Percentiles rank a stretch among this genome's conserved stretches.
These are phyloP conservation scores for Biston betularia DNA, from an alignment of 2,888 invertebrate species.

Conservation along the genomic window DNA sequence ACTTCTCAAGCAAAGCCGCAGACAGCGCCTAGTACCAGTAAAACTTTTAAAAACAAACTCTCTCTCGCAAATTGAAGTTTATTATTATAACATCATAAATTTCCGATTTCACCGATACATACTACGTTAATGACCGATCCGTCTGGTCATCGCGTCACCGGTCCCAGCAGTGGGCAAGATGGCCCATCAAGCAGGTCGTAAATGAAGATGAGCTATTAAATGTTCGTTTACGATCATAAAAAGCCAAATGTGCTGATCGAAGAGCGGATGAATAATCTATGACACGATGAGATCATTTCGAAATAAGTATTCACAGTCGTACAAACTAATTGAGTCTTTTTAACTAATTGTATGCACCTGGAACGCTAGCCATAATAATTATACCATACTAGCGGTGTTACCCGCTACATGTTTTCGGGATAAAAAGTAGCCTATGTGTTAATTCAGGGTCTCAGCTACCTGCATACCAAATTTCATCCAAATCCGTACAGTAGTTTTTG, in stretches of 20 bases:
- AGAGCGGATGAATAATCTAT: background rate
- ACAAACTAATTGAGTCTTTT: background rate
- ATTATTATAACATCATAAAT: constrained; percentile 1
- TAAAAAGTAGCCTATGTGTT: no score
- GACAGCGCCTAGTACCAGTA: background rate
- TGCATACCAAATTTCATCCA: no score
- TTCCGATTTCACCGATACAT: constrained; percentile 3
- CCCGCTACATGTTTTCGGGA: no score
- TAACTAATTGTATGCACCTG: no score
- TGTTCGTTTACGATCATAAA: constrained; percentile 36
- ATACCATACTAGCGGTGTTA: no score
- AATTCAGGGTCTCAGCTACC: no score
- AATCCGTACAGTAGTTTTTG: no score
- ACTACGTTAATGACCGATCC: background rate
- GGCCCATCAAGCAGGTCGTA: constrained; percentile 40
- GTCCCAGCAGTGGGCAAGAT: constrained; percentile 21
- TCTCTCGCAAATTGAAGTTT: background rate
- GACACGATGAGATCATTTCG: background rate
- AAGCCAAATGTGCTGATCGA: constrained; percentile 32
- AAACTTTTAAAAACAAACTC: background rate
- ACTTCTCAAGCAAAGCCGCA: no score
- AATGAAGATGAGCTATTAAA: constrained; percentile 42
- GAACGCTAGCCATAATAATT: no score
- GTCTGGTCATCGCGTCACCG: constrained; percentile 17
- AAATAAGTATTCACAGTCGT: constrained; percentile 6